Percentiles rank a stretch among this genome's conserved stretches.
Conservation (phyloP, 2,113 vertebrate species). For the Probosciger aterrimus region DNA sequence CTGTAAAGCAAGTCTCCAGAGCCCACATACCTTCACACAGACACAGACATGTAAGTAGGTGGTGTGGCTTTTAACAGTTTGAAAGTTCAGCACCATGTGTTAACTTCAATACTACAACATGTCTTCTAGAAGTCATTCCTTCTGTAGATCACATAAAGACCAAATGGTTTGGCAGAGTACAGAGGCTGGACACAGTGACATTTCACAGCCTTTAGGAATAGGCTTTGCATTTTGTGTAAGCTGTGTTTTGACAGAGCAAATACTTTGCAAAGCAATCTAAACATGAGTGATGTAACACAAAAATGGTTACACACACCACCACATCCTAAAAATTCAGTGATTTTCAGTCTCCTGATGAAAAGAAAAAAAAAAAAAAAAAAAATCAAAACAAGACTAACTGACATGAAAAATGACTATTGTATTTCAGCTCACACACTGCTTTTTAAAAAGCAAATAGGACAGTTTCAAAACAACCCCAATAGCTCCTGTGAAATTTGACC, state of each 20-base stretch:
- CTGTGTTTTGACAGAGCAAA: not conserved
- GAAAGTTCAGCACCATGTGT: not conserved
- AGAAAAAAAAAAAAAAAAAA: not conserved
- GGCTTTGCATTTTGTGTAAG: accelerated
- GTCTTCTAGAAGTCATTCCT: not conserved
- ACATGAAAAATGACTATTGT: not conserved
- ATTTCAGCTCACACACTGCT: not conserved
- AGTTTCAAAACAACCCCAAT: not conserved
- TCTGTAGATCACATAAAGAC: not conserved
- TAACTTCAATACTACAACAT: not conserved
- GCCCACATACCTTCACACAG: not conserved
- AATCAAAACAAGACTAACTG: not conserved
- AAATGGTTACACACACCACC: not conserved
- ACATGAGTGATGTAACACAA: not conserved
- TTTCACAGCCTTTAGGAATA: not conserved
- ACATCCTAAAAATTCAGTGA: not conserved
- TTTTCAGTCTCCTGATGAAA: not conserved
- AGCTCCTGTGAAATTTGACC: not conserved
- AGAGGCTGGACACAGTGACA: not conserved
- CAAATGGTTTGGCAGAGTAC: not conserved
- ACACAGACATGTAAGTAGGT: not conserved
- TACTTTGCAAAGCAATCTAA: not conserved
- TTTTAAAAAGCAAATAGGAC: not conserved
- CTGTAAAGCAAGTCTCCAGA: not conserved
- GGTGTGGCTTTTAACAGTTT: not conserved